These are phyloP conservation scores for Hylaeus anthracinus DNA, from an alignment of 1,140 invertebrate genomes.

Conservation along the genomic window DNA sequence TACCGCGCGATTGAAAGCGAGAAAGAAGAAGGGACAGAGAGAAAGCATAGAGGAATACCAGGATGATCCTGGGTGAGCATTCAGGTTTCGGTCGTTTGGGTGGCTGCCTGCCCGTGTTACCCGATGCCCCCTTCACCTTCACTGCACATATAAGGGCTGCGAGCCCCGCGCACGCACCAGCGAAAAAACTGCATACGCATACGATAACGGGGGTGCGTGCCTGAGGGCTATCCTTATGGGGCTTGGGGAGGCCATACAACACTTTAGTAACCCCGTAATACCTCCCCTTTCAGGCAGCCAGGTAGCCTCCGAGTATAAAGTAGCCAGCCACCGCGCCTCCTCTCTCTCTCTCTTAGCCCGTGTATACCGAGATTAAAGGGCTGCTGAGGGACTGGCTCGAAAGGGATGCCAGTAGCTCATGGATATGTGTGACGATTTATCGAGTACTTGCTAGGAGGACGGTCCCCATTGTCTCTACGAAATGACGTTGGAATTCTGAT, in stretches of 20 bases:
- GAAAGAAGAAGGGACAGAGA: neutral
- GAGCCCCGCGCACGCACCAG: slow-evolving; percentile 72
- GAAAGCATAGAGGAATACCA: slow-evolving; percentile 22
- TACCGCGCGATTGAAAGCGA: slow-evolving; percentile 40
- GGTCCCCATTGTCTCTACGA: slow-evolving; percentile 21
- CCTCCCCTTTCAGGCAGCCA: slow-evolving; percentile 58
- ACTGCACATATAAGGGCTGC: slow-evolving; percentile 76
- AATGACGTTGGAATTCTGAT: slow-evolving; percentile 20
- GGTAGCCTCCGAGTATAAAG: slow-evolving; percentile 61
- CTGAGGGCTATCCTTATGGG: slow-evolving; percentile 66
- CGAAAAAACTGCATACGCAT: slow-evolving; percentile 73
- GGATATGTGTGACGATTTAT: slow-evolving; percentile 39
- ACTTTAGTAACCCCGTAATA: slow-evolving; percentile 74
- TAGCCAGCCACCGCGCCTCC: slow-evolving; percentile 54
- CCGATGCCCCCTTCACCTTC: slow-evolving; percentile 75
- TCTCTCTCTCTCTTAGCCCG: slow-evolving; percentile 7
- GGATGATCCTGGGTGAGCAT: slow-evolving; percentile 63
- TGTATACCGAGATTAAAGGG: slow-evolving; percentile 46
- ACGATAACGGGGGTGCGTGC: slow-evolving; percentile 76
- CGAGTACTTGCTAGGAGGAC: neutral
- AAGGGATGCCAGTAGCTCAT: slow-evolving; percentile 26
- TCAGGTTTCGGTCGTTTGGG: slow-evolving; percentile 68
- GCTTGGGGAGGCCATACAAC: slow-evolving; percentile 68
- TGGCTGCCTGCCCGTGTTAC: slow-evolving; percentile 73
- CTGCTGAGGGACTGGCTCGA: slow-evolving; percentile 41